Evolutionary conservation across 2,113 vertebrate species (phyloP), one percentile per base, ranked within the genome.

Genomic region (Micromys minutus): DNA sequence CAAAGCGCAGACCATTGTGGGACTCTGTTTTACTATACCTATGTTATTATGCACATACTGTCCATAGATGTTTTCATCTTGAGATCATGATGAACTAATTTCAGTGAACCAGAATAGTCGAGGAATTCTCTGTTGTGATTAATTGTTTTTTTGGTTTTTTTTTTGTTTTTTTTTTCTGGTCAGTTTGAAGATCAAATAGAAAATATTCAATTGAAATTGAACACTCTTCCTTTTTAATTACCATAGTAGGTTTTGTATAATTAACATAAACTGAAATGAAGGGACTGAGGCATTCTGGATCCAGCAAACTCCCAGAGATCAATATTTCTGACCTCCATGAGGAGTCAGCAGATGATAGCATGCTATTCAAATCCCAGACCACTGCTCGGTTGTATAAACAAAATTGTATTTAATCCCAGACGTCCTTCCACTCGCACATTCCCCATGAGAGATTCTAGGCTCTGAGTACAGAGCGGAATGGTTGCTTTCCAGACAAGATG

Each of bases 121-220:
- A 92, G 22, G 19, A 80, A 92, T 45, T 69, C 52, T 45, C 81
- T 88, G 2, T 76, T 93, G 50, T 75, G 65, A 93, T 93, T 79
- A 75, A 69, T 47, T 34, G 65, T 3, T 4, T 13, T 65, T 63
- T 61, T 93, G 57, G 77, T n/a, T n/a, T n/a, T n/a, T n/a, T n/a
- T n/a, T n/a, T n/a, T 5, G 80, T 92, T 87, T 96, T 87, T 93
- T 57, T 88, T 96, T 86, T 90, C 57, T 93, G 24, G 5, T 47
- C 90, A 61, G 29, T 67, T 50, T 80, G 65, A 83, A 94, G 59
- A 79, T 86, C 31, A 75, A 42, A 91, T 80, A 50, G 91, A n/a
- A 95, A 94, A 90, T 90, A 50, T 7, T 47, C n/a, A 45, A 31
- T 96, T 80, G 92, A 80, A 93, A 63, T 89, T 77, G 22, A 11